Evolutionary conservation across 2,797 vertebrate genomes (phyloP).

Genomic region (Helostoma temminkii): DNA sequence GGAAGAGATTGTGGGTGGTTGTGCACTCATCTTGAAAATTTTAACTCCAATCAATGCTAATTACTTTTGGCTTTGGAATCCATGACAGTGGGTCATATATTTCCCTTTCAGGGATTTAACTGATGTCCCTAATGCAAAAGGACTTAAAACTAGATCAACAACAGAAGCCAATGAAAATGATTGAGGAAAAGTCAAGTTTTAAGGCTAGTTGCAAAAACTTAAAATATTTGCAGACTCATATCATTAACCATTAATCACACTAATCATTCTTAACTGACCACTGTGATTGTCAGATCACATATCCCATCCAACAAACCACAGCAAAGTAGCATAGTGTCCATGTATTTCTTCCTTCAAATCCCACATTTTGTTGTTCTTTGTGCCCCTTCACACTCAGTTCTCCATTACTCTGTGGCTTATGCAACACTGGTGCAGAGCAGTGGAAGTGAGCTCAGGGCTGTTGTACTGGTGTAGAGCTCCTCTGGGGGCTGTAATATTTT

Average conservation of each 20-base stretch:
- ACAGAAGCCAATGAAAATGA: neutral
- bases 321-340: slow-evolving; percentile 27
- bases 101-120: slow-evolving; percentile 40
- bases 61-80: slow-evolving; percentile 66
- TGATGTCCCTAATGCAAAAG: slow-evolving; percentile 36
- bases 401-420: slow-evolving; percentile 48
- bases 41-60: slow-evolving; percentile 70
- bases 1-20: slow-evolving; percentile 16
- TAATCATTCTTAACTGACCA: slow-evolving; percentile 11
- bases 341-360: slow-evolving; percentile 49
- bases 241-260: too few relatives aligned
- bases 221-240: neutral
- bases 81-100: slow-evolving; percentile 39
- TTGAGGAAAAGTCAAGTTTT: neutral
- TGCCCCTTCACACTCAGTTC: slow-evolving; percentile 54
- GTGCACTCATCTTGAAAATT: slow-evolving; percentile 49
- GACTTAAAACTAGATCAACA: slow-evolving; percentile 33
- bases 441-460: slow-evolving; percentile 82
- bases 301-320: slow-evolving; percentile 15
- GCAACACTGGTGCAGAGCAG: slow-evolving; percentile 55
- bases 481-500: slow-evolving; percentile 81
- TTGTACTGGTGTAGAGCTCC: slow-evolving; percentile 79
- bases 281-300: neutral
- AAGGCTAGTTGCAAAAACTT: neutral
- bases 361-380: slow-evolving; percentile 69